These are phyloP conservation scores for Emydocephalus ijimae DNA, from an alignment of 2,113 vertebrate genomes.

Conservation along the genomic window DNA sequence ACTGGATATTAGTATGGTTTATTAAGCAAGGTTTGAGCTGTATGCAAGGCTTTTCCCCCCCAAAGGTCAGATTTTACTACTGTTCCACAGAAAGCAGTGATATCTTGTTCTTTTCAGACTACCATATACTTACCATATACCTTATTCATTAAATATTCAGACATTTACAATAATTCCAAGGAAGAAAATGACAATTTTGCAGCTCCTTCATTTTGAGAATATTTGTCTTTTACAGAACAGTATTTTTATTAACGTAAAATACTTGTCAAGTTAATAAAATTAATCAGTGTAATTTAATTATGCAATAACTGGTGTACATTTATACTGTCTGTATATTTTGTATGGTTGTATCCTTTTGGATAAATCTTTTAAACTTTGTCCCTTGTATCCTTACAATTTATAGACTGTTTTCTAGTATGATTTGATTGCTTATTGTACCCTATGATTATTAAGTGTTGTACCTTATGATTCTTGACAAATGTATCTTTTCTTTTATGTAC, in stretches of 20 bases:
- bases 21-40: background rate
- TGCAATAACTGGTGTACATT: background rate
- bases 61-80: background rate
- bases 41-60: background rate
- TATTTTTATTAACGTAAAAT: background rate
- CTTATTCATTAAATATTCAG: background rate
- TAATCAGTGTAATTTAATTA: background rate
- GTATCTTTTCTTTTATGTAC: too few relatives aligned
- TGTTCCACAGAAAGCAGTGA: background rate
- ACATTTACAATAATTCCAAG: background rate
- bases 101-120: background rate
- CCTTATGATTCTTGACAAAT: too few relatives aligned
- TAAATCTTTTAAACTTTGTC: background rate
- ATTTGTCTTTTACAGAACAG: background rate
- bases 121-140: background rate
- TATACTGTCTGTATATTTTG: background rate
- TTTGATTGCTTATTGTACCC: too few relatives aligned
- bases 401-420: too few relatives aligned
- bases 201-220: background rate
- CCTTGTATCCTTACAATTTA: too few relatives aligned
- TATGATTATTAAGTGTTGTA: too few relatives aligned
- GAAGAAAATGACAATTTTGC: background rate
- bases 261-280: accelerated
- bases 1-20: accelerated
- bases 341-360: background rate